Conservation (phyloP, 2,888 invertebrate genomes). For the Hypomecis atomaria region DNA sequence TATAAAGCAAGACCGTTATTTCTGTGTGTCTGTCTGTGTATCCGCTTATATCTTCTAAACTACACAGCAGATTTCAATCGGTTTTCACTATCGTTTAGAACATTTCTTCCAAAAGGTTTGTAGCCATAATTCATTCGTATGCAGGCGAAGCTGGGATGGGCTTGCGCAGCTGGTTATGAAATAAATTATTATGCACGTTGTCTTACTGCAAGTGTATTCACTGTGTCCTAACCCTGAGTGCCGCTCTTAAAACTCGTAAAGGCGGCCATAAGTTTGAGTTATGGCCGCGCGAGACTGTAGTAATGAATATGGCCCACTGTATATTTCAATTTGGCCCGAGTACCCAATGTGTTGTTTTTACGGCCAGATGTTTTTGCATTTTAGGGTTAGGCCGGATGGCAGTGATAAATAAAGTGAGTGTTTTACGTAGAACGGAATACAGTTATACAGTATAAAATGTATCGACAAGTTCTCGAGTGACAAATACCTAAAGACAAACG, state of each 20-base stretch:
- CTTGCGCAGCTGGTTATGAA: not conserved
- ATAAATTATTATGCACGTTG: not conserved
- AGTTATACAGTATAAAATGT: not conserved
- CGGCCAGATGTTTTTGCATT: conserved; percentile 53
- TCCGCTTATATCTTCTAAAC: too few species aligned
- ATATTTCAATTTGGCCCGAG: conserved; percentile 78
- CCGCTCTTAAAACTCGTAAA: conserved; percentile 76
- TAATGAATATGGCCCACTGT: conserved; percentile 79
- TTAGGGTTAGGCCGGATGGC: conserved; percentile 34
- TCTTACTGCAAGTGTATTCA: conserved; percentile 14
- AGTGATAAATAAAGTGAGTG: conserved; percentile 5
- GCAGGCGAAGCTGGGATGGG: too few species aligned
- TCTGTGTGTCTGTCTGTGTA: too few species aligned
- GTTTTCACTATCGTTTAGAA: too few species aligned
- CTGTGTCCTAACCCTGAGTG: conserved; percentile 54
- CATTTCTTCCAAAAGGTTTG: too few species aligned
- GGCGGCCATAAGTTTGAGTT: conserved; percentile 78
- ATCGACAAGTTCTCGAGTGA: too few species aligned
- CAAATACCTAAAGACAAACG: too few species aligned
- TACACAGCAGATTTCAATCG: too few species aligned
- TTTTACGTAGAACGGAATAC: not conserved
- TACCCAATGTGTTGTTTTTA: conserved; percentile 62
- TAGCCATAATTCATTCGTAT: too few species aligned
- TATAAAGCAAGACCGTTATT: too few species aligned
- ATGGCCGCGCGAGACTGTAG: conserved; percentile 62